A percentile compares a stretch with the other conserved stretches of the same genome.
Conservation (phyloP, 2,888 invertebrate species). For the Himalopsyche anomala region DNA sequence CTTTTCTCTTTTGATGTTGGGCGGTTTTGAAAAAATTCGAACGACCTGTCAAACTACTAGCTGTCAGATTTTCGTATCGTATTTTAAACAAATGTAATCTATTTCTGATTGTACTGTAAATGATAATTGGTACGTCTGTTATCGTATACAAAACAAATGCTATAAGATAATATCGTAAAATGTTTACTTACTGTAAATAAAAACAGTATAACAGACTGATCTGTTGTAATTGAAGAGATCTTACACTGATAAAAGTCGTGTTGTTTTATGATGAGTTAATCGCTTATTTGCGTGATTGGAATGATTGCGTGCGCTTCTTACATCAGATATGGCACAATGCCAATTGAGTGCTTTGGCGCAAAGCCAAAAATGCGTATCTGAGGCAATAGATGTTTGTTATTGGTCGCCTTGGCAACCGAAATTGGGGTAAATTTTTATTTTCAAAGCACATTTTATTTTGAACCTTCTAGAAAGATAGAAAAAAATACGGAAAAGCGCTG, state of each 20-base stretch:
- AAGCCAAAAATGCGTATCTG: background rate
- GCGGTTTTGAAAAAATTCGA: background rate
- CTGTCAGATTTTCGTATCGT: background rate
- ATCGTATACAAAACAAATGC: background rate
- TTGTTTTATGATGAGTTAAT: background rate
- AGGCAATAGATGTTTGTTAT: too few species aligned
- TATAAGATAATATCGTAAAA: background rate
- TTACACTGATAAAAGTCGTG: background rate
- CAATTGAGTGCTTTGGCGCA: background rate
- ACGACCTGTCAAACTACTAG: background rate
- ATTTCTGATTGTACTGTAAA: background rate
- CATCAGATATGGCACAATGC: background rate
- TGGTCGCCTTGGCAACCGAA: too few species aligned
- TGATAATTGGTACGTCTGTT: background rate
- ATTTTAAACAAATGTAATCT: background rate
- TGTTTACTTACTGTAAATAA: background rate
- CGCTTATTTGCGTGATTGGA: conserved; percentile 1
- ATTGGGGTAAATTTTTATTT: background rate
- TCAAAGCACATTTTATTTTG: background rate
- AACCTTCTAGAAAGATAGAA: too few species aligned
- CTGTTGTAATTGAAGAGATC: background rate
- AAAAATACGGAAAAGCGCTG: too few species aligned
- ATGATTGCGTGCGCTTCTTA: background rate
- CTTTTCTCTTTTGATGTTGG: background rate
- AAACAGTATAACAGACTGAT: background rate